Conservation (phyloP, 2,113 vertebrate genomes). For the Microcebus murinus region DNA sequence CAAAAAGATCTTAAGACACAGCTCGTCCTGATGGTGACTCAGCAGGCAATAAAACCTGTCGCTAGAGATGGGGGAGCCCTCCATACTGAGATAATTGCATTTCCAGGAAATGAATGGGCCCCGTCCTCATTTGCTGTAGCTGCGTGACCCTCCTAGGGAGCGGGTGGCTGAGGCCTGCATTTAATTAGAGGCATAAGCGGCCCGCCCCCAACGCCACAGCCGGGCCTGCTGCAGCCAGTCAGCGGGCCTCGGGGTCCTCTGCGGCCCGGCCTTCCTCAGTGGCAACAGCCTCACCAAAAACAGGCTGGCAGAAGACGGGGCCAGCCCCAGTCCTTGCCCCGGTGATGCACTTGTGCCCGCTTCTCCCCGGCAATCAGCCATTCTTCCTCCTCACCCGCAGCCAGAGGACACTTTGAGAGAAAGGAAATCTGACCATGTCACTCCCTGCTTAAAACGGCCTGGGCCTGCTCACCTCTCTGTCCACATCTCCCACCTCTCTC, state of each 20-base stretch:
- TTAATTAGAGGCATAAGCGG: neutral
- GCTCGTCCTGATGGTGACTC: neutral
- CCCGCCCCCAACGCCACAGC: accelerated
- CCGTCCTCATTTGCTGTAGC: neutral
- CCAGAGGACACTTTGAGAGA: neutral
- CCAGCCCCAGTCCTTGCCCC: neutral
- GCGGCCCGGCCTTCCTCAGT: neutral
- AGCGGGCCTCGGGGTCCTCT: accelerated
- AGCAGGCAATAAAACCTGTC: neutral
- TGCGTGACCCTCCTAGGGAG: neutral
- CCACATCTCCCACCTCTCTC: neutral
- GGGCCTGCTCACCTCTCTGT: neutral
- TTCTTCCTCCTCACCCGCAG: neutral
- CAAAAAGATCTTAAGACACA: neutral
- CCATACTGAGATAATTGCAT: neutral
- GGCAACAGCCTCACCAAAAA: neutral
- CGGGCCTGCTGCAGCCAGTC: neutral
- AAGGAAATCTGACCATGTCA: neutral
- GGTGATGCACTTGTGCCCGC: neutral
- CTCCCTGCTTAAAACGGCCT: neutral
- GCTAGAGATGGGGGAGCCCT: neutral
- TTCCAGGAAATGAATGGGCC: neutral
- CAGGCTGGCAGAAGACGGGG: neutral
- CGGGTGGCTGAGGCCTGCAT: neutral
- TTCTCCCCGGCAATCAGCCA: neutral